Evolutionary conservation across 2,888 invertebrate species (phyloP).

Genomic region (Megaustenia siamemsis): DNA sequence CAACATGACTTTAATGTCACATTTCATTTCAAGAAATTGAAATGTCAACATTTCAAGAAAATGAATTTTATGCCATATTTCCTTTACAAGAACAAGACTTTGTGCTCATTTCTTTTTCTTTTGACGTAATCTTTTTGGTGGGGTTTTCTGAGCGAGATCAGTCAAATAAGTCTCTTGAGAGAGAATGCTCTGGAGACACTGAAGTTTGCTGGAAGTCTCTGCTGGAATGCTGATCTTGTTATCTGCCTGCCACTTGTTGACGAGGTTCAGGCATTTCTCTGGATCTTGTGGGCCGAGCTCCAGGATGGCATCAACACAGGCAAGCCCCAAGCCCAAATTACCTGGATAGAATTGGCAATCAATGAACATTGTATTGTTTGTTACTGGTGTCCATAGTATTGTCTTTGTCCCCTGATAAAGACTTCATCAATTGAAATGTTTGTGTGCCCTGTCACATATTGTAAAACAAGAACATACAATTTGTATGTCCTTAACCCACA

Average conservation of each 20-base stretch:
- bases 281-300: slow-evolving; percentile 6
- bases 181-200: neutral
- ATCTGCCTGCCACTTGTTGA: slow-evolving; percentile 35
- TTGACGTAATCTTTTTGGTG: neutral
- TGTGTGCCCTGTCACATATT: too few species aligned
- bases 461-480: too few species aligned
- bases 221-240: slow-evolving; percentile 26
- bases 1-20: neutral
- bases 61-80: neutral
- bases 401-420: too few species aligned
- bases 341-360: neutral
- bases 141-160: neutral
- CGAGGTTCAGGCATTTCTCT: slow-evolving; percentile 10
- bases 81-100: neutral
- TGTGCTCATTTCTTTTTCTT: neutral
- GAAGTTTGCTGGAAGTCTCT: slow-evolving; percentile 29
- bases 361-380: neutral
- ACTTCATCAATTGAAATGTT: too few species aligned
- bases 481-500: too few species aligned
- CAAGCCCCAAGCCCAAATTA: neutral
- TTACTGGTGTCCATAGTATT: too few species aligned
- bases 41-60: too few species aligned
- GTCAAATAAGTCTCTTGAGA: neutral
- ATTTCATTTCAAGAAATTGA: neutral
- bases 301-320: slow-evolving; percentile 26